These are phyloP conservation scores for Cerastis leucographa DNA, from an alignment of 2,888 invertebrate genomes.

Conservation along the genomic window DNA sequence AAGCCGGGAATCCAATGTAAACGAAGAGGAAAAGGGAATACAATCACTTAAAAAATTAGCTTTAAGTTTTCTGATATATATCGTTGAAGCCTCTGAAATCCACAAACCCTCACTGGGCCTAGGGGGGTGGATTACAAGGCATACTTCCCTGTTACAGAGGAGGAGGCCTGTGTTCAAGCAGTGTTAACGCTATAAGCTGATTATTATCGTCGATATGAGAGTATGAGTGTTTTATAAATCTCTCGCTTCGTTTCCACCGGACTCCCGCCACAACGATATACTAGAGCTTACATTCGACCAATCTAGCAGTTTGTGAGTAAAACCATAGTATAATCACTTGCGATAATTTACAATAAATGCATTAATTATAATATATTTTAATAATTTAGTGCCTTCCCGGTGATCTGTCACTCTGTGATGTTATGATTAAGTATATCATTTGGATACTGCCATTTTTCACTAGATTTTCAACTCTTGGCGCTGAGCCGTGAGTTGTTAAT, in stretches of 20 bases:
- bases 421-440: slow-evolving; percentile 12
- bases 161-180: no score
- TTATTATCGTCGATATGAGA: background rate
- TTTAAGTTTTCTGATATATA: background rate
- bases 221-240: background rate
- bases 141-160: background rate
- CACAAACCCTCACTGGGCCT: background rate
- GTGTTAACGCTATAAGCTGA: background rate
- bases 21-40: slow-evolving; percentile 2
- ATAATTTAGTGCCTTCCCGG: slow-evolving; percentile 74
- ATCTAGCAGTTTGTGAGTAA: slow-evolving; percentile 51
- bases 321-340: slow-evolving; percentile 76
- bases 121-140: background rate
- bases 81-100: background rate
- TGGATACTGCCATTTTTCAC: background rate
- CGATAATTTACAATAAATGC: slow-evolving; percentile 83
- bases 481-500: background rate
- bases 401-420: slow-evolving; percentile 64
- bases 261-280: slow-evolving; percentile 24
- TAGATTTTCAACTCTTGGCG: background rate
- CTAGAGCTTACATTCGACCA: slow-evolving; percentile 43
- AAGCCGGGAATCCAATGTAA: slow-evolving; percentile 29
- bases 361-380: slow-evolving; percentile 77
- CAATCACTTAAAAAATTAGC: background rate
- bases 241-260: slow-evolving; percentile 31